Conservation (phyloP, 2,888 invertebrate species). For the Eupithecia subfuscata region DNA sequence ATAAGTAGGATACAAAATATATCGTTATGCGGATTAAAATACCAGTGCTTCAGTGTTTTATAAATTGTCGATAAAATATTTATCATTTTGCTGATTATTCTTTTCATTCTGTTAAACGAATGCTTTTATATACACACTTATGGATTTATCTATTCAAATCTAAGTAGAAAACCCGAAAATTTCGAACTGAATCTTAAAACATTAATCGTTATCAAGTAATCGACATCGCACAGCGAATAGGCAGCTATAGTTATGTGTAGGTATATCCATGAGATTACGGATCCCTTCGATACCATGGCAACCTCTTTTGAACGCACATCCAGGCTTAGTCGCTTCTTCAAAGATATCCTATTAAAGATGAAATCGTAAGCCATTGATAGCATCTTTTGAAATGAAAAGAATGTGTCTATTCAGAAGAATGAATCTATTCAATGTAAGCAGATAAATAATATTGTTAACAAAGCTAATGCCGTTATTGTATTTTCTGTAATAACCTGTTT, state of each 20-base stretch:
- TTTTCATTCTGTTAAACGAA: not conserved
- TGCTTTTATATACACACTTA: not conserved
- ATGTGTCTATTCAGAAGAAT: constrained; percentile 30
- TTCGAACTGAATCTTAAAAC: constrained; percentile 31
- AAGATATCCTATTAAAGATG: constrained; percentile 79
- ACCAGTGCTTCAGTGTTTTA: no score
- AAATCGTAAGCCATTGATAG: constrained; percentile 62
- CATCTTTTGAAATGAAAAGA: constrained; percentile 54
- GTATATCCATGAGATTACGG: constrained; percentile 80
- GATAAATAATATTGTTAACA: constrained; percentile 9
- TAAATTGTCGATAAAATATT: not conserved
- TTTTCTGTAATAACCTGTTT: not conserved
- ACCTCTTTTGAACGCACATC: constrained; percentile 75
- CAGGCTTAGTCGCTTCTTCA: constrained; percentile 75
- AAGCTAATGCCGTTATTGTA: not conserved
- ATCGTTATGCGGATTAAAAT: not conserved
- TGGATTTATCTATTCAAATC: not conserved
- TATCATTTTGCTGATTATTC: not conserved
- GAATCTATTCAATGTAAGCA: constrained; percentile 41
- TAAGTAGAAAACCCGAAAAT: not conserved
- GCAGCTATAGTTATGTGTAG: constrained; percentile 53
- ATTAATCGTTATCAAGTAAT: constrained; percentile 66
- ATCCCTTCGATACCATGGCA: constrained; percentile 72
- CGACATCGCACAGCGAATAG: constrained; percentile 51
- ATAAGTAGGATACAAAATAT: not conserved